A percentile compares a stretch with the other conserved stretches of the same genome.
phyloP scores from a whole-genome alignment of 1,140 invertebrate genomes.

The Coenobita brevimanus region DNA sequence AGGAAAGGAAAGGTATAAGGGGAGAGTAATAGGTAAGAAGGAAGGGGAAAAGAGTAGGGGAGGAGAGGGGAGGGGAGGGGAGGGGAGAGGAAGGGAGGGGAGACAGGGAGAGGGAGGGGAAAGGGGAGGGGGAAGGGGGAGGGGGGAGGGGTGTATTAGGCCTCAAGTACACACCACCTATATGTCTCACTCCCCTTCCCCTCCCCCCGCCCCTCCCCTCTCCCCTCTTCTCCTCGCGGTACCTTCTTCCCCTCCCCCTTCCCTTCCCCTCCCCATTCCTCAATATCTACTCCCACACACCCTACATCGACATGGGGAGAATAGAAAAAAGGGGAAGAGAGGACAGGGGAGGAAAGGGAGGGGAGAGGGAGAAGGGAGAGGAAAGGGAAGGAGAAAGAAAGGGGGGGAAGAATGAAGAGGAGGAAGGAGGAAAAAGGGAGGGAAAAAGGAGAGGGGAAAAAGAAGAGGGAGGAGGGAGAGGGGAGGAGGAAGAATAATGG shows the following conservation, averaged over 20 bases:
- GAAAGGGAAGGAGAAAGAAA: background rate
- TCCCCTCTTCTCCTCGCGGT: background rate
- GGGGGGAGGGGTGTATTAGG: no score
- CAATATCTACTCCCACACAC: background rate
- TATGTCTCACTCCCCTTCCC: background rate
- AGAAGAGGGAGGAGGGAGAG: no score
- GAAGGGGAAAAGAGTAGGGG: background rate
- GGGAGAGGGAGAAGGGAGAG: background rate
- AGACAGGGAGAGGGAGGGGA: no score
- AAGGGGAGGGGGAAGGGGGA: background rate
- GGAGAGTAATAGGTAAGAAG: background rate
- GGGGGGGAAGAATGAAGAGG: no score
- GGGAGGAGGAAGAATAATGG: background rate
- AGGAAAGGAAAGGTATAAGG: no score
- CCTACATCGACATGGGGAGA: background rate
- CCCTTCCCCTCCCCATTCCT: background rate
- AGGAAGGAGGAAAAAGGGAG: no score
- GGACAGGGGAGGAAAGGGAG: background rate
- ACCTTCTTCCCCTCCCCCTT: background rate
- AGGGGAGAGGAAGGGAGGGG: no score
- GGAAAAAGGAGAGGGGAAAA: no score
- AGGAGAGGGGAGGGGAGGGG: background rate
- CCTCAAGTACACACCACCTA: background rate
- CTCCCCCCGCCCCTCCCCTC: background rate
- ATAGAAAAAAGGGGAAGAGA: background rate